Evolutionary conservation across 2,888 invertebrate species (phyloP), one percentile per base, ranked within the genome.

Genomic region (Aphrophora alni): DNA sequence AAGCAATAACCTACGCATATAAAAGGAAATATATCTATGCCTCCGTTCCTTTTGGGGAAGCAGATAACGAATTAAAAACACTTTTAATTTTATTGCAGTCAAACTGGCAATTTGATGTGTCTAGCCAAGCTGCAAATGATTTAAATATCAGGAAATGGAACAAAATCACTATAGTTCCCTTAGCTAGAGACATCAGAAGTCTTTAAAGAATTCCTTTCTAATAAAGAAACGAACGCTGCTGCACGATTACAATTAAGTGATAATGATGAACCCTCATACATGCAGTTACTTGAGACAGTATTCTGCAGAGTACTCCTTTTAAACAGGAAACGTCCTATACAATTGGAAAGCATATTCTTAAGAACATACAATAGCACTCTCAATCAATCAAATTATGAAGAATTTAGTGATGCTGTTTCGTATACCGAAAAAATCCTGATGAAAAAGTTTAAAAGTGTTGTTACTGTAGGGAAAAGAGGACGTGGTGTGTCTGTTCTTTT

Each of bases 101-200:
- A 8, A 77, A 77, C 12, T 77, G 77, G 77, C 27, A 77, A 8
- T 21, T 69, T 12, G 77, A 77, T 33, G 12, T 77, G 1, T 77
- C 77, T 7, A 26, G 38, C n/a, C 21, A 68, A 33, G 69, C 77
- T 10, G 27, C 69, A 14, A 21, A n/a, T n/a, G 14, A 28, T 17
- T 21, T 76, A 10, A 76, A 59, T 27, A 27, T 27, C 0, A 76
- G 44, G 12, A 51, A 59, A 17, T 27, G 25, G 76, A 76, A 76
- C 14, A 76, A 59, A 76, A 25, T 76, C 10, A 76, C 76, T 1
- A 76, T 76, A 59, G 26, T 76, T 7, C 76, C 76, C 28, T 51
- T 76, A n/a, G 76, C 77, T 8, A 77, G 77, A 28, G 77, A 77
- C 28, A 3, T 77, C n/a, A n/a, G n/a, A n/a, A n/a, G n/a, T n/a